Conservation (phyloP, 1,140 invertebrate species). For the Drosophila watanabei region DNA sequence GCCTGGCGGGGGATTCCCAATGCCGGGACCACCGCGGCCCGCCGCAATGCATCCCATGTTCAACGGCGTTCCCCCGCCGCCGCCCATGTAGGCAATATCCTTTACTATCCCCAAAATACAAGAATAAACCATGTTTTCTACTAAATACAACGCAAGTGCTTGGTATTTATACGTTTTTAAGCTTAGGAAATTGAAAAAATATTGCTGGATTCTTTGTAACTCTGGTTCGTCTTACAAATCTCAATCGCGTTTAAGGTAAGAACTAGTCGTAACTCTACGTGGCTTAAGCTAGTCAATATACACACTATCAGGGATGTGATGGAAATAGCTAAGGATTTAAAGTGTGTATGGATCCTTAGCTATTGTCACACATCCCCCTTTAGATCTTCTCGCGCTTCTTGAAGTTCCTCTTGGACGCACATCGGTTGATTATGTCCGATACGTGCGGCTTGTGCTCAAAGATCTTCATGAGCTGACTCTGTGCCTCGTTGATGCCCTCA, state of each 20-base stretch:
- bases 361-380: neutral
- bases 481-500: conserved; percentile 95
- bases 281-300: conserved; percentile 43
- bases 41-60: conserved; percentile 87
- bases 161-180: conserved; percentile 37
- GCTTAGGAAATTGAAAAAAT: conserved; percentile 70
- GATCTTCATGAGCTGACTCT: conserved; percentile 94
- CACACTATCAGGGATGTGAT: neutral
- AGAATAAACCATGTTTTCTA: conserved; percentile 19
- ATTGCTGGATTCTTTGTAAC: conserved; percentile 68
- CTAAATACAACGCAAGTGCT: conserved; percentile 19
- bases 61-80: conserved; percentile 90
- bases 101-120: neutral
- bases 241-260: conserved; percentile 21
- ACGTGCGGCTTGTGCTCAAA: conserved; percentile 96
- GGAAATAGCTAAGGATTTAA: neutral
- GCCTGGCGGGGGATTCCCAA: conserved; percentile 90
- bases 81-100: conserved; percentile 86
- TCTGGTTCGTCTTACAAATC: conserved; percentile 58
- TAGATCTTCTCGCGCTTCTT: conserved; percentile 92
- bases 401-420: conserved; percentile 95
- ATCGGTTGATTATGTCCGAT: conserved; percentile 94
- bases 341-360: neutral
- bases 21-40: conserved; percentile 87
- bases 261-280: conserved; percentile 1